phyloP scores from a whole-genome alignment of 2,797 vertebrate species.

The Tapera naevia region DNA sequence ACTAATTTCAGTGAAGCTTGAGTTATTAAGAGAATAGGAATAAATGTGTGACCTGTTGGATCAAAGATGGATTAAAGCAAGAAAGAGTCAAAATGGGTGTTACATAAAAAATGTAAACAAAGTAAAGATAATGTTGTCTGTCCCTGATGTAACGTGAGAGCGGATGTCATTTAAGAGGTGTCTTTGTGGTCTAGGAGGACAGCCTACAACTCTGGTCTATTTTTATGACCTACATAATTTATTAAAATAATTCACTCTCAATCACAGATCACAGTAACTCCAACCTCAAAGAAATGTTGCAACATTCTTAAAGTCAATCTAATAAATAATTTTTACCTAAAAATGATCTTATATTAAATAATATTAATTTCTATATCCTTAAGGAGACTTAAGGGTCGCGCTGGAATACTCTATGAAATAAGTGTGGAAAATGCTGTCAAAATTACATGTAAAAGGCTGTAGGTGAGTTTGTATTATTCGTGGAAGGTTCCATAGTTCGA shows the following conservation, averaged over 20 bases:
- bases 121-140: not conserved
- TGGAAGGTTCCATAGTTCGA: not conserved
- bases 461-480: not conserved
- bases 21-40: not conserved
- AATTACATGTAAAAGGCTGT: not conserved
- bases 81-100: not conserved
- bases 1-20: not conserved
- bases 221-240: not conserved
- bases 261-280: not conserved
- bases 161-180: not conserved
- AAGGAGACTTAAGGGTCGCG: not conserved
- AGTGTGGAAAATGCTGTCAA: not conserved
- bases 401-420: not conserved
- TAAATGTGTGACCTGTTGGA: not conserved
- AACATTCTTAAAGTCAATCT: rapidly evolving
- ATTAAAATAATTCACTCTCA: not conserved
- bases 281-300: not conserved
- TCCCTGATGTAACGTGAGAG: not conserved
- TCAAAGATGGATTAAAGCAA: not conserved
- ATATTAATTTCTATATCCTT: not conserved
- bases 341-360: not conserved
- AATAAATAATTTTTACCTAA: not conserved
- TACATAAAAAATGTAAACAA: not conserved
- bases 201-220: not conserved
- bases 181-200: not conserved